phyloP scores from a whole-genome alignment of 2,113 vertebrate species.

The Coryphaenoides rupestris region DNA sequence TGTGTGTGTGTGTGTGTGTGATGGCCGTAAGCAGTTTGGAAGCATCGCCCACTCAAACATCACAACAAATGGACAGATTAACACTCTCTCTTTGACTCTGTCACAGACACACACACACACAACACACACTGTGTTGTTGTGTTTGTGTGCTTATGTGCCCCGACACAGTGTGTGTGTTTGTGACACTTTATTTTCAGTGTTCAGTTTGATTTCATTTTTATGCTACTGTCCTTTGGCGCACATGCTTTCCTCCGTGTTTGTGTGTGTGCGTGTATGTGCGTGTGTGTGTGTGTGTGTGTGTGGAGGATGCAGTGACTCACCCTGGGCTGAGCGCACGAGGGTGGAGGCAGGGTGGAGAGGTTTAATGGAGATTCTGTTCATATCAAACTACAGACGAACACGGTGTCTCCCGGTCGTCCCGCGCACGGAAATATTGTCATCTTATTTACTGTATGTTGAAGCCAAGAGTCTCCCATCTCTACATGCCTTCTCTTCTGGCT shows the following conservation, averaged over 20 bases:
- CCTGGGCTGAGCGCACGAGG: slow-evolving; percentile 33
- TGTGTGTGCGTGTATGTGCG: slow-evolving; percentile 16
- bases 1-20: slow-evolving; percentile 57
- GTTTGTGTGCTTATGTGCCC: too few relatives aligned
- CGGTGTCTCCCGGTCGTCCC: slow-evolving; percentile 21
- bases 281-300: slow-evolving; percentile 30
- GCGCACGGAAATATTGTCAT: slow-evolving; percentile 32
- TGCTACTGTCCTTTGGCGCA: too few relatives aligned
- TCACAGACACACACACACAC: slow-evolving; percentile 14
- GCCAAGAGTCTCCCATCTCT: not conserved
- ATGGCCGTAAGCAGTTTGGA: slow-evolving; percentile 47
- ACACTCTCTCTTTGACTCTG: not conserved
- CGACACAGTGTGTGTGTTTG: slow-evolving; percentile 2
- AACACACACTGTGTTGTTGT: not conserved
- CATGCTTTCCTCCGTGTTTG: too few relatives aligned
- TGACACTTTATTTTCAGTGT: too few relatives aligned
- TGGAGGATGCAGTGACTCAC: slow-evolving; percentile 46
- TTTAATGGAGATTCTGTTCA: slow-evolving; percentile 54
- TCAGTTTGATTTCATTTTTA: too few relatives aligned
- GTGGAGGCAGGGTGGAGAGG: slow-evolving; percentile 49
- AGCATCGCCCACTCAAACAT: slow-evolving; percentile 30
- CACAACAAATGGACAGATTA: slow-evolving; percentile 25
- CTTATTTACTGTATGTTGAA: slow-evolving; percentile 1
- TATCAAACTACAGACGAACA: slow-evolving; percentile 62
- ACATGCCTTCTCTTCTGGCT: too few relatives aligned